Conservation (phyloP, 2,113 vertebrate genomes). For the Arothron firmamentum region DNA sequence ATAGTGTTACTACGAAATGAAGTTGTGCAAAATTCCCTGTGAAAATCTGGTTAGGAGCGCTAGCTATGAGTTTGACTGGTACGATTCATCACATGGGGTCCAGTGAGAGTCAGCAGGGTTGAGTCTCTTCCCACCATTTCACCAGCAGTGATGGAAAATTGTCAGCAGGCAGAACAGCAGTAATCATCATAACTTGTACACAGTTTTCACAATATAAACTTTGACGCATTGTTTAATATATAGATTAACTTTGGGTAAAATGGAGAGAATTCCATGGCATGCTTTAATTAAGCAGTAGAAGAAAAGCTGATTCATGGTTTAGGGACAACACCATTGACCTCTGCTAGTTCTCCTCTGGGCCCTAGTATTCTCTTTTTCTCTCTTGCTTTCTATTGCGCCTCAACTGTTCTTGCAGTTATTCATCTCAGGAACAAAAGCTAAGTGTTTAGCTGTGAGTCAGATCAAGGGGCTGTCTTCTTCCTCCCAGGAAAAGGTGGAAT, state of each 20-base stretch:
- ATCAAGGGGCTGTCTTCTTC: slow-evolving; percentile 77
- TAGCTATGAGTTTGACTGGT: slow-evolving; percentile 54
- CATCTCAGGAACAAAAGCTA: slow-evolving; percentile 78
- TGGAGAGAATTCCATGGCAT: not conserved
- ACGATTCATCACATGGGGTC: slow-evolving; percentile 61
- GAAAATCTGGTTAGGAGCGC: slow-evolving; percentile 64
- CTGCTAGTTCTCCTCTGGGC: slow-evolving; percentile 44
- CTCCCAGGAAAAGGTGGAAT: slow-evolving; percentile 77
- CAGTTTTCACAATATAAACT: not conserved
- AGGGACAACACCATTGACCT: slow-evolving; percentile 23
- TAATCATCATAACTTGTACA: not conserved
- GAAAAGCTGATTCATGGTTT: slow-evolving; percentile 18
- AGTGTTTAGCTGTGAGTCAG: slow-evolving; percentile 75
- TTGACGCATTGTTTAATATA: too few species aligned
- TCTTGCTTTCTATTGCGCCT: slow-evolving; percentile 45
- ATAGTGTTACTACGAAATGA: slow-evolving; percentile 70
- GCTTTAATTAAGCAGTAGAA: not conserved
- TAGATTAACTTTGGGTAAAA: too few species aligned
- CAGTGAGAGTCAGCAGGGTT: slow-evolving; percentile 48
- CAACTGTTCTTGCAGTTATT: slow-evolving; percentile 60
- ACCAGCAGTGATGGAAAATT: slow-evolving; percentile 19
- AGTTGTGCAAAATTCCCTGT: slow-evolving; percentile 69
- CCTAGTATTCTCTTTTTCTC: slow-evolving; percentile 23
- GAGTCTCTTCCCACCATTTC: slow-evolving; percentile 40
- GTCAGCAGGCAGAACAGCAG: slow-evolving; percentile 19